These are phyloP conservation scores for Sarcophaga variegata DNA, from an alignment of 2,888 invertebrate species.

Conservation along the genomic window DNA sequence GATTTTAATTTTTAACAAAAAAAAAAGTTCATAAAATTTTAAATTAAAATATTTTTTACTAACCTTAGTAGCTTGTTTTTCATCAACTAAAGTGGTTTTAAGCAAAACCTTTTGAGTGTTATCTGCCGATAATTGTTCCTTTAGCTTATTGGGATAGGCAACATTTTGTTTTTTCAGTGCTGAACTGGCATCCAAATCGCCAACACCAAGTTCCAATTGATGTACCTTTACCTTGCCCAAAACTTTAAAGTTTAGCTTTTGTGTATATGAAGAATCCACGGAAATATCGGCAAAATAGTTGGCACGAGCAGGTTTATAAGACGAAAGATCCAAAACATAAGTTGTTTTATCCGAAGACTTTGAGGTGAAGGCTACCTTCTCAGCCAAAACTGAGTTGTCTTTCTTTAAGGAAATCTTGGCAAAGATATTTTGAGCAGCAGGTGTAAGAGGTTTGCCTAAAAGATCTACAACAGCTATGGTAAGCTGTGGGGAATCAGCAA, in stretches of 20 bases:
- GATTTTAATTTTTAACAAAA: too few relatives aligned
- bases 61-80: constrained; percentile 83
- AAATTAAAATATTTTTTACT: not conserved
- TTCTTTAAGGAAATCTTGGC: constrained; percentile 82
- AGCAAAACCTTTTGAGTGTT: constrained; percentile 93
- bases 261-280: constrained; percentile 85
- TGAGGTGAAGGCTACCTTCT: constrained; percentile 84
- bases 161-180: constrained; percentile 90
- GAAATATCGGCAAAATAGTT: constrained; percentile 91
- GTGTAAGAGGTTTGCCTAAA: constrained; percentile 85
- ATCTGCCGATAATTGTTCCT: constrained; percentile 90
- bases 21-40: too few relatives aligned
- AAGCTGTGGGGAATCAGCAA: constrained; percentile 88
- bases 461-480: constrained; percentile 89
- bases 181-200: constrained; percentile 94
- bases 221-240: constrained; percentile 90
- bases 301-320: constrained; percentile 91
- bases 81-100: constrained; percentile 90
- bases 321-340: constrained; percentile 89
- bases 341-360: constrained; percentile 87
- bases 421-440: constrained; percentile 73
- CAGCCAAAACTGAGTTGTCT: constrained; percentile 85
- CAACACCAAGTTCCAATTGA: constrained; percentile 92
- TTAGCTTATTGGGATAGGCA: constrained; percentile 87
- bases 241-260: constrained; percentile 86